Evolutionary conservation across 2,888 invertebrate species (phyloP).

Genomic region (Lithosia quadra): DNA sequence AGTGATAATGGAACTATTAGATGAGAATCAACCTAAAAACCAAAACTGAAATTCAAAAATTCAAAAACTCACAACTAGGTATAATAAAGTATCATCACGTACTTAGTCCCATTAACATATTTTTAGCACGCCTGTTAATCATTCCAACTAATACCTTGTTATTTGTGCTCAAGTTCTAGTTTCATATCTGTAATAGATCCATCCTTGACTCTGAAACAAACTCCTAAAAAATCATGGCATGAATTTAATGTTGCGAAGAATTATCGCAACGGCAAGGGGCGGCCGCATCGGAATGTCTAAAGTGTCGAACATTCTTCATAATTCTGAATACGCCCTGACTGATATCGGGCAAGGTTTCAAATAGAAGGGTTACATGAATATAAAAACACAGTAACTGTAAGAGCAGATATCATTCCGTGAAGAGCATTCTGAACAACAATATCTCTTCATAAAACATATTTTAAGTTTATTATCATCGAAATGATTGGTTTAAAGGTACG

Average conservation of each 20-base stretch:
- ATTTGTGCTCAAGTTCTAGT: slow-evolving; percentile 33
- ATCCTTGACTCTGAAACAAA: slow-evolving; percentile 47
- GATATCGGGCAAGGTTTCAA: slow-evolving; percentile 61
- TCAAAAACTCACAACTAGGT: no score
- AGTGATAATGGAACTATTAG: no score
- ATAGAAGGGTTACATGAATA: slow-evolving; percentile 63
- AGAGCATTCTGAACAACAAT: slow-evolving; percentile 47
- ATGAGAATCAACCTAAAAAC: no score
- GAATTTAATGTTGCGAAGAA: slow-evolving; percentile 55
- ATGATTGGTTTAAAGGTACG: slow-evolving; percentile 59
- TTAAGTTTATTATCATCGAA: slow-evolving; percentile 19
- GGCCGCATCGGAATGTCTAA: slow-evolving; percentile 60
- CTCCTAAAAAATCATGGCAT: slow-evolving; percentile 48
- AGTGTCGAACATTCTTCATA: slow-evolving; percentile 52
- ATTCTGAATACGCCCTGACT: slow-evolving; percentile 55
- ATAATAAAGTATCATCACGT: slow-evolving; percentile 10
- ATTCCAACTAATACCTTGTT: slow-evolving; percentile 42
- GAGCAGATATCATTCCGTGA: slow-evolving; percentile 60
- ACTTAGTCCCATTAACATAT: slow-evolving; percentile 17
- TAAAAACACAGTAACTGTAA: slow-evolving; percentile 61
- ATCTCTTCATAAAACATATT: slow-evolving; percentile 29
- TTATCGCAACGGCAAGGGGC: slow-evolving; percentile 63
- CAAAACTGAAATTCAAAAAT: no score
- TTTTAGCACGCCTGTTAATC: slow-evolving; percentile 23
- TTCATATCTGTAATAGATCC: slow-evolving; percentile 26